Percentiles rank a stretch among this genome's conserved stretches.
phyloP scores from a whole-genome alignment of 2,797 vertebrate genomes.

The Xiphophorus birchmanni region DNA sequence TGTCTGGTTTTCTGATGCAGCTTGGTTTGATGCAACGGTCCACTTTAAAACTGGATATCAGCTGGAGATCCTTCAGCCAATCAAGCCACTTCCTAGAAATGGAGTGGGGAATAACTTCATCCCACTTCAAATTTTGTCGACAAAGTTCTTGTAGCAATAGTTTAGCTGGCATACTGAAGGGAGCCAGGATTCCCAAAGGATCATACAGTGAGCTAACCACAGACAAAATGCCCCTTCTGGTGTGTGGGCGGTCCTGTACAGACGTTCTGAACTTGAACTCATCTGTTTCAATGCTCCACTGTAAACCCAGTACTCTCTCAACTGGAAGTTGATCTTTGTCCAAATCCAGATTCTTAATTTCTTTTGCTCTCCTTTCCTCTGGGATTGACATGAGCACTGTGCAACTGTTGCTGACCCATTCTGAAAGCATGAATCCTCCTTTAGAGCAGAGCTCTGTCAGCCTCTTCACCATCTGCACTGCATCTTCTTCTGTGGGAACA shows the following conservation, averaged over 20 bases:
- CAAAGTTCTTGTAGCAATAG: conserved; percentile 26
- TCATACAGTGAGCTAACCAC: conserved; percentile 15
- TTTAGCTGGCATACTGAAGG: conserved; percentile 12
- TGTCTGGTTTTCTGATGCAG: no score
- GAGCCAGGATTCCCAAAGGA: conserved; percentile 9
- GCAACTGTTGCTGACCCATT: background rate
- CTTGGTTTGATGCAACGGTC: no score
- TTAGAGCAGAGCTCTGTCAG: background rate
- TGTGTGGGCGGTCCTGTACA: background rate
- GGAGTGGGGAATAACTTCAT: no score
- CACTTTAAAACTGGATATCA: no score
- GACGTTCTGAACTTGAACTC: conserved; percentile 3
- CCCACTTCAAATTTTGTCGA: background rate
- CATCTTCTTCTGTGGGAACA: background rate
- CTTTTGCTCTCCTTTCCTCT: background rate
- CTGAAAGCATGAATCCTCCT: background rate
- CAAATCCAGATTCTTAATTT: background rate
- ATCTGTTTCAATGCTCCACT: conserved; percentile 14
- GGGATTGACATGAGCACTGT: background rate
- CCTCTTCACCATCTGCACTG: background rate
- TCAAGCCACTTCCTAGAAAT: no score
- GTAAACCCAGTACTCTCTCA: conserved; percentile 4
- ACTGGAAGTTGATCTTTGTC: background rate
- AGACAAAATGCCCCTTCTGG: conserved; percentile 11
- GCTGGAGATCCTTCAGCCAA: no score